Percentiles rank a stretch among this genome's conserved stretches.
Conservation (phyloP, 2,888 invertebrate species). For the Sphaeridia pumilis region DNA sequence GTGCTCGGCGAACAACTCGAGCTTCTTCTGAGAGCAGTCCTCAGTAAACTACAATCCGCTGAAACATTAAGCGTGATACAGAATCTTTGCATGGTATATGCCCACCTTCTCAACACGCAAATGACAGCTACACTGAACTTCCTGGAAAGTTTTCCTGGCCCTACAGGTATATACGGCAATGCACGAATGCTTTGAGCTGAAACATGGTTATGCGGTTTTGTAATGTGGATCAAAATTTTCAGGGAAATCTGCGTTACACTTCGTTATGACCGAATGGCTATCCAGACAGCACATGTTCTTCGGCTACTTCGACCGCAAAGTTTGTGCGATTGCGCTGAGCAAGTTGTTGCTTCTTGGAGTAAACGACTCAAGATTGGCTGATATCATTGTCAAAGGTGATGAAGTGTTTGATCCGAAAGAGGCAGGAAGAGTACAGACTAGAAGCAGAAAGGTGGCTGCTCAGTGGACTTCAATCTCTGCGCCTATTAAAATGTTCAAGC, state of each 20-base stretch:
- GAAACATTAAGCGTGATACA: conserved; percentile 53
- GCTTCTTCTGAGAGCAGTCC: conserved; percentile 54
- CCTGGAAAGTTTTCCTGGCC: conserved; percentile 57
- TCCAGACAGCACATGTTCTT: conserved; percentile 54
- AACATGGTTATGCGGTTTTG: too few species aligned
- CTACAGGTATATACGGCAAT: conserved; percentile 56
- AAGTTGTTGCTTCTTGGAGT: conserved; percentile 57
- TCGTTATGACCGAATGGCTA: conserved; percentile 59
- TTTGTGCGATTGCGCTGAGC: conserved; percentile 53
- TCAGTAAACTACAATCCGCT: conserved; percentile 56
- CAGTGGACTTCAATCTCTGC: conserved; percentile 53
- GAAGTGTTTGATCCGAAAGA: conserved; percentile 40
- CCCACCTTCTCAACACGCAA: conserved; percentile 56
- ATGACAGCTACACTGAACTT: conserved; percentile 59
- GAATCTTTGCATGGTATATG: conserved; percentile 59
- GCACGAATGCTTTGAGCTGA: too few species aligned
- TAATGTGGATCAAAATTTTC: not conserved
- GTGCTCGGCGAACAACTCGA: conserved; percentile 55
- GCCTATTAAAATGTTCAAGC: conserved; percentile 58
- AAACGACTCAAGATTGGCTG: conserved; percentile 49
- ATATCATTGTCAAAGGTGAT: conserved; percentile 50
- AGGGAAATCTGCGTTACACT: conserved; percentile 51
- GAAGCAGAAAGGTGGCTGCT: conserved; percentile 41
- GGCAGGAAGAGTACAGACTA: conserved; percentile 42
- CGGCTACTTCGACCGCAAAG: conserved; percentile 57